These are phyloP conservation scores for Tachysurus fulvidraco DNA, from an alignment of 2,113 vertebrate genomes.

Conservation along the genomic window DNA sequence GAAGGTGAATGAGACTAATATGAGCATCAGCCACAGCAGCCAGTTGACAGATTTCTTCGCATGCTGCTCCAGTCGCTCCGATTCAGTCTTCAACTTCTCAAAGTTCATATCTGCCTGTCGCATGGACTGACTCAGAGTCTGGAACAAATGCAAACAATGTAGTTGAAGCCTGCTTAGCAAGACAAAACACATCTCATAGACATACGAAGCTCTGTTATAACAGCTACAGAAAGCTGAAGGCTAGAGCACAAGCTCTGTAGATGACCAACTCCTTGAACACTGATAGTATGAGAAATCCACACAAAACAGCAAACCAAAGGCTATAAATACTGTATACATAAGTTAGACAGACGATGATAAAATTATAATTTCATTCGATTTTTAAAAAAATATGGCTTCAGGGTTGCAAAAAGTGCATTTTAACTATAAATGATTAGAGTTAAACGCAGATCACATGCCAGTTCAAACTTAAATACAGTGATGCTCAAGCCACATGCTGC, in stretches of 20 bases:
- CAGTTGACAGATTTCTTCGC: conserved; percentile 97
- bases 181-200: background rate
- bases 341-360: background rate
- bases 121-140: conserved; percentile 91
- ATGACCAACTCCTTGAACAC: background rate
- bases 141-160: conserved; percentile 19
- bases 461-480: background rate
- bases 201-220: background rate
- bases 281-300: background rate
- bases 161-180: conserved; percentile 4
- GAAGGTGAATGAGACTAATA: conserved; percentile 92
- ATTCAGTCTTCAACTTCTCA: conserved; percentile 93
- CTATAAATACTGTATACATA: background rate
- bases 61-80: conserved; percentile 91
- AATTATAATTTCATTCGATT: background rate
- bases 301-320: background rate
- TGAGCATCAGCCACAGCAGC: conserved; percentile 94
- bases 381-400: background rate
- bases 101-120: conserved; percentile 93
- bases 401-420: background rate
- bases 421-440: background rate
- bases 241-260: background rate
- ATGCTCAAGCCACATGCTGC: background rate
- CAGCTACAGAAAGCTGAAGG: background rate
- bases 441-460: background rate